Base-by-base conservation (phyloP, 2,888 invertebrate genomes). In the Halictus ligatus region DNA sequence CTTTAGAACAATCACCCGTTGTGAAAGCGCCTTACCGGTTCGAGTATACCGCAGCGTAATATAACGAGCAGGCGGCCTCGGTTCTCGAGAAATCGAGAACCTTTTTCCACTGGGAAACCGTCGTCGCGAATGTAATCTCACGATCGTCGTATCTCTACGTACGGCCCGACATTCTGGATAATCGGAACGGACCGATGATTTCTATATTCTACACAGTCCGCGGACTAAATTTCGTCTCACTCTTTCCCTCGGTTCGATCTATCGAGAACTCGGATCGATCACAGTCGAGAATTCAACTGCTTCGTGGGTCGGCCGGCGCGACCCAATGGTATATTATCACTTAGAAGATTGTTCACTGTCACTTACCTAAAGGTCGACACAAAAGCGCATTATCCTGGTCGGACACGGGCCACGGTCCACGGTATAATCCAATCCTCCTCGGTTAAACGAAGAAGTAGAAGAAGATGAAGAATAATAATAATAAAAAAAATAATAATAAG, bases 1-100 rank as follows among this genome's bases (percentile, higher is more conserved):
- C 91, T 91, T 91, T 90, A 85, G 88, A 91, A 92, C 92, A 92
- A 92, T 92, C 90, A 90, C 88, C 88, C 89, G 92, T 92, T 92
- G 92, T 93, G 92, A 92, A 92, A 92, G 92, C 92, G 89, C 78
- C 50, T 83, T 76, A 84, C 86, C 90, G 81, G 82, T 88, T 84
- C 64, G 78, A 86, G 83, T 90, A 88, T 78, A 73, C 78, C 74
- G 83, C 86, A 80, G 83, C 81, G 83, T 85, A 90, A 89, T 86
- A 89, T 86, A 84, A 83, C 80, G 82, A 84, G 78, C 84, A 78
- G 81, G 80, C 54, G 81, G 80, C 54, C 54, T 80, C 40, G 40
- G 69, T 35, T 35, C 60, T 75, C 84, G 86, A 83, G 76, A 82
- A 86, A 83, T 89, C 83, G 89, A 83, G 80, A 80, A 76, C 79